A percentile compares a stretch with the other conserved stretches of the same genome.
Evolutionary conservation across 2,113 vertebrate genomes (phyloP).

Genomic region (Rutilus rutilus): DNA sequence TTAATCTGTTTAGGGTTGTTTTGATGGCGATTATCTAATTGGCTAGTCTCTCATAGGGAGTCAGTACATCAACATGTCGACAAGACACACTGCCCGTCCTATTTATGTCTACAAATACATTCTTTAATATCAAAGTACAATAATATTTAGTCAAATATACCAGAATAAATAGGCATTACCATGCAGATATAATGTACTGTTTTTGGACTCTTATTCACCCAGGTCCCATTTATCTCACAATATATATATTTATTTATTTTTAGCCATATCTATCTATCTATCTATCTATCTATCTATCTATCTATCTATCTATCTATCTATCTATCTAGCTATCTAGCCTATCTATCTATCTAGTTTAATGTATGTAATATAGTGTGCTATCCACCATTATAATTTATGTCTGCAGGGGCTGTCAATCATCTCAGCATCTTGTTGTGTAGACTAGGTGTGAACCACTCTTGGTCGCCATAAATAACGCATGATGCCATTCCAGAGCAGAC

Average conservation of each 20-base stretch:
- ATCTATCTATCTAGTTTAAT: not conserved
- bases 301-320: not conserved
- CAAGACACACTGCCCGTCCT: not conserved
- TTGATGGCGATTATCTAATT: not conserved
- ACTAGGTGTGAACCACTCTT: conserved; percentile 37
- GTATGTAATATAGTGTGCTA: not conserved
- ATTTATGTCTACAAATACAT: conserved; percentile 3
- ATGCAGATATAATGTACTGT: not conserved
- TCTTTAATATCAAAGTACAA: conserved; percentile 8
- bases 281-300: not conserved
- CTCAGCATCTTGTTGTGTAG: conserved; percentile 40
- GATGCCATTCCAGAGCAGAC: conserved; percentile 40
- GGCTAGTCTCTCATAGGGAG: not conserved
- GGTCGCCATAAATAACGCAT: conserved; percentile 53
- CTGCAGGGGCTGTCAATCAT: not conserved
- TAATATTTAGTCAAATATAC: not conserved
- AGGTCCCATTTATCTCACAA: not conserved
- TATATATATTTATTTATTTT: not conserved
- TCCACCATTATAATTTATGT: not conserved
- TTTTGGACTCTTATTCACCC: not conserved
- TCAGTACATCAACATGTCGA: not conserved
- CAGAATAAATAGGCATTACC: not conserved
- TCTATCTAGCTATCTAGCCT: not conserved
- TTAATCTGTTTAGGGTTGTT: not conserved
- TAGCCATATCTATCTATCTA: not conserved